These are phyloP conservation scores for Himalopsyche japonica DNA, from an alignment of 2,888 invertebrate species.

Conservation along the genomic window DNA sequence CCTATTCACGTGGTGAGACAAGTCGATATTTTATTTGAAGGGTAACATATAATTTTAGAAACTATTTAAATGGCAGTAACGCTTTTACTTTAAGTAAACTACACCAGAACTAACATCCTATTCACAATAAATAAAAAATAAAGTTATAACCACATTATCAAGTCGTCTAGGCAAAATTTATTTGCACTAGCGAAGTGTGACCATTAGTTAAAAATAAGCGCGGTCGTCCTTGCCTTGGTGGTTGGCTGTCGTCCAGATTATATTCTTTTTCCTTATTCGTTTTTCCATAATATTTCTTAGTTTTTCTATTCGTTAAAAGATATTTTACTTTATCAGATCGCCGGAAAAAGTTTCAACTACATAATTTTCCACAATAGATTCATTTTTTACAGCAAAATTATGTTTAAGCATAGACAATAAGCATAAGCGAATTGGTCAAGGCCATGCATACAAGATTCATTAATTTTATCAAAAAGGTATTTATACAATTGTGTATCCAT, in stretches of 20 bases:
- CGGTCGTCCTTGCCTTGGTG: neutral
- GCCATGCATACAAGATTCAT: too few relatives aligned
- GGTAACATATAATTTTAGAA: neutral
- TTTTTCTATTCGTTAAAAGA: neutral
- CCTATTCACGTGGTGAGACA: slow-evolving; percentile 25
- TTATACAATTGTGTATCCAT: too few relatives aligned
- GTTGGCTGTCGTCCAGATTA: neutral
- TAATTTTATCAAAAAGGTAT: too few relatives aligned
- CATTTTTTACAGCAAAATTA: too few relatives aligned
- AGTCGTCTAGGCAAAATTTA: neutral
- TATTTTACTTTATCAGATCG: too few relatives aligned
- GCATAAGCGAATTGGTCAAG: too few relatives aligned
- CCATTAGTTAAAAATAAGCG: neutral
- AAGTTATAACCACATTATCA: neutral
- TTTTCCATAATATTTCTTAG: neutral
- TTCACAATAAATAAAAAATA: neutral
- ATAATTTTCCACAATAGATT: too few relatives aligned
- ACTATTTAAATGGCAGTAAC: neutral
- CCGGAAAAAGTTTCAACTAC: too few relatives aligned
- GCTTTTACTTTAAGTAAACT: neutral
- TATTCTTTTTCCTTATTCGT: neutral
- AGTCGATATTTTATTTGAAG: neutral
- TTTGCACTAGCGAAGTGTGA: neutral
- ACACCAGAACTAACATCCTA: neutral
- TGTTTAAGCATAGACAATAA: too few relatives aligned